Evolutionary conservation across 1,140 invertebrate genomes (phyloP).

Genomic region (Drosophila truncata): DNA sequence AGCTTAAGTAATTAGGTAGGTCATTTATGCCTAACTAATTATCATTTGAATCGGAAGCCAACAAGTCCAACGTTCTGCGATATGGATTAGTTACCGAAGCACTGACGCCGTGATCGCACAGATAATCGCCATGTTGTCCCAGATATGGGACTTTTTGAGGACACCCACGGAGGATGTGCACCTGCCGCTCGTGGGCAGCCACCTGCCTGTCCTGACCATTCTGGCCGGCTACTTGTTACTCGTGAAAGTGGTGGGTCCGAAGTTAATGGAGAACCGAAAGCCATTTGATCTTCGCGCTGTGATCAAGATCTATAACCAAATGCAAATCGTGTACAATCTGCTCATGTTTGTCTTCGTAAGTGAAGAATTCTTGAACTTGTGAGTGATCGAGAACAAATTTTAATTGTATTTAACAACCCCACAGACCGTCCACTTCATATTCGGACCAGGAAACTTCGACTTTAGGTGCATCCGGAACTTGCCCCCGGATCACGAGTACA

Average conservation of each 20-base stretch:
- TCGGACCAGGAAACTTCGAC: constrained; percentile 27
- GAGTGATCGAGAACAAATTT: neutral
- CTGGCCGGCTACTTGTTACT: constrained; percentile 91
- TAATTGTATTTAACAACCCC: neutral
- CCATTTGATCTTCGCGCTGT: constrained; percentile 90
- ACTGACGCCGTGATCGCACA: neutral
- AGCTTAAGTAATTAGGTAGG: neutral
- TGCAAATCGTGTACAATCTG: constrained; percentile 86
- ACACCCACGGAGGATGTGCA: constrained; percentile 27
- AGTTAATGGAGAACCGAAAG: constrained; percentile 92
- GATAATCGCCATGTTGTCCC: constrained; percentile 28
- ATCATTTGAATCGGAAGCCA: neutral
- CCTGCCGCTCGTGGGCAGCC: constrained; percentile 89
- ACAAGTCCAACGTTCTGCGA: neutral
- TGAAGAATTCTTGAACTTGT: neutral
- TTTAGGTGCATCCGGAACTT: constrained; percentile 39
- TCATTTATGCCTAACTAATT: neutral
- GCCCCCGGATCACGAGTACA: constrained; percentile 46
- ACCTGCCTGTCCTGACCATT: constrained; percentile 89
- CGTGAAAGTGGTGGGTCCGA: constrained; percentile 87
- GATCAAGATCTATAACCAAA: constrained; percentile 92
- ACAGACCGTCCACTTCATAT: constrained; percentile 33
- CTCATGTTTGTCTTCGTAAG: constrained; percentile 12
- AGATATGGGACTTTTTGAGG: constrained; percentile 35
- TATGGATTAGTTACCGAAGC: neutral